A percentile compares a stretch with the other conserved stretches of the same genome.
These are phyloP conservation scores for Eremobia ochroleuca DNA, from an alignment of 2,888 invertebrate genomes.

Conservation along the genomic window DNA sequence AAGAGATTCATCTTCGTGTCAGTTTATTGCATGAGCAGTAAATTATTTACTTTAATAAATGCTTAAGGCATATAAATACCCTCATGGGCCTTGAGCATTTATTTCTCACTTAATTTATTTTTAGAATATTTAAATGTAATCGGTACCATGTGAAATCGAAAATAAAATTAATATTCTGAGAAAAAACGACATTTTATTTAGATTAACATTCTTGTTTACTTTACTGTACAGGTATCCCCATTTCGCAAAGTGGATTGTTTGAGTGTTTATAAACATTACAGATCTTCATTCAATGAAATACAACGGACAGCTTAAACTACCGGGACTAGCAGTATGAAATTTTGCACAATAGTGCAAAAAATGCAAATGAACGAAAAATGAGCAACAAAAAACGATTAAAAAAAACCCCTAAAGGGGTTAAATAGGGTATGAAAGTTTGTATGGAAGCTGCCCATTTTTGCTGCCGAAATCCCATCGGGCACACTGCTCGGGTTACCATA, in stretches of 20 bases:
- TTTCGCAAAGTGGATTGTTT: not conserved
- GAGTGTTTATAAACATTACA: not conserved
- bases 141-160: not conserved
- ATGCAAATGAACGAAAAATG: too few relatives aligned
- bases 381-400: not conserved
- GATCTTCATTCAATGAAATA: not conserved
- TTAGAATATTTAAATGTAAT: not conserved
- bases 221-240: not conserved
- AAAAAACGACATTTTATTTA: not conserved
- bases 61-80: not conserved
- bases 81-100: not conserved
- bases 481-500: not conserved
- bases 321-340: not conserved
- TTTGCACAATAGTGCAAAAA: not conserved
- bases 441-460: not conserved
- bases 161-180: not conserved
- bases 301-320: not conserved
- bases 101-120: not conserved
- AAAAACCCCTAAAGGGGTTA: not conserved
- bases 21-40: not conserved
- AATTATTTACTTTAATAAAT: not conserved
- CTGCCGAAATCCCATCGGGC: not conserved
- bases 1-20: conserved; percentile 17
- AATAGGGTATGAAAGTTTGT: too few relatives aligned
- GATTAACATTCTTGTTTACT: not conserved